Evolutionary conservation across 2,888 invertebrate genomes (phyloP).

Genomic region (Congeria kusceri): DNA sequence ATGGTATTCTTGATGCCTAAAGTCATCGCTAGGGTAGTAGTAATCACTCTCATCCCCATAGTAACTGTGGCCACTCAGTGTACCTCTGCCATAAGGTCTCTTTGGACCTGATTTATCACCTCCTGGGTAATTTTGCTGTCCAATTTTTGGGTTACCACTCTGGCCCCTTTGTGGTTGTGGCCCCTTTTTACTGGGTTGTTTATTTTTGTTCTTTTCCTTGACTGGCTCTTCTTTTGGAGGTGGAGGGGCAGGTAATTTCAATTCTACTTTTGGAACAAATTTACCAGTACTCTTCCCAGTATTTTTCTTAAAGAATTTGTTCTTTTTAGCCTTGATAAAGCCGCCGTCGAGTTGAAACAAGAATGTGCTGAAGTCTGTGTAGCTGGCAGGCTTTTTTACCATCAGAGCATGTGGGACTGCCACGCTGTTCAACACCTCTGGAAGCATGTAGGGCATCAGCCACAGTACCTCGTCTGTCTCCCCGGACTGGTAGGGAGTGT

Average conservation of each 20-base stretch:
- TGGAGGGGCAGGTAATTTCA: slow-evolving; percentile 48
- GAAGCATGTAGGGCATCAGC: slow-evolving; percentile 95
- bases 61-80: slow-evolving; percentile 42
- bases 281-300: slow-evolving; percentile 16
- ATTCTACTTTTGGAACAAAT: slow-evolving; percentile 45
- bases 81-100: slow-evolving; percentile 42
- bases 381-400: slow-evolving; percentile 65
- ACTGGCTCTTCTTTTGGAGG: not conserved
- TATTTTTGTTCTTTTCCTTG: slow-evolving; percentile 28
- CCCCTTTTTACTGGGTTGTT: slow-evolving; percentile 24
- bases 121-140: slow-evolving; percentile 23
- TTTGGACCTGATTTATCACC: slow-evolving; percentile 10
- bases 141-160: slow-evolving; percentile 14
- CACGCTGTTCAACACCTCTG: slow-evolving; percentile 87
- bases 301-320: slow-evolving; percentile 43
- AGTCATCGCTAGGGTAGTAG: slow-evolving; percentile 39
- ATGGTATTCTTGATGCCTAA: not conserved
- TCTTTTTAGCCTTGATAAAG: slow-evolving; percentile 27
- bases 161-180: not conserved
- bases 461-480: slow-evolving; percentile 94
- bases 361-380: slow-evolving; percentile 72
- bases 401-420: slow-evolving; percentile 77
- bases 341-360: slow-evolving; percentile 58
- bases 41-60: slow-evolving; percentile 56
- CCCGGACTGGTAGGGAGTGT: slow-evolving; percentile 91